Base-by-base conservation (phyloP, 2,113 vertebrate species). In the Perca fluviatilis region DNA sequence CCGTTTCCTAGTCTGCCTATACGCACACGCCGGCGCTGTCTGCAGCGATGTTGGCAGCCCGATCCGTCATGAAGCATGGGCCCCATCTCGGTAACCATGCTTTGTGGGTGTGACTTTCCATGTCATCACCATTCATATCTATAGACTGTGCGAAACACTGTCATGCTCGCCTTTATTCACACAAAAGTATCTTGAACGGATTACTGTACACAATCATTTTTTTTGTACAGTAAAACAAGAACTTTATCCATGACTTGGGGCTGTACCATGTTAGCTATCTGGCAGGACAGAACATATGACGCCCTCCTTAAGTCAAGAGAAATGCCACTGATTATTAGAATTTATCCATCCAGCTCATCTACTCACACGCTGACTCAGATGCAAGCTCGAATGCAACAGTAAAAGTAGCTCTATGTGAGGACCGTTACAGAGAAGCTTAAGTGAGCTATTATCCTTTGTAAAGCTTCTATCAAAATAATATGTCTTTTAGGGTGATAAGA, bases 281-380 rank as follows among this genome's bases (percentile, higher is more conserved):
- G 58, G 4, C 50, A 51, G 66, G n/a, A 5, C 46, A 11, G 5
- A 68, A 25, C 43, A 46, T 43, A 49, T 58, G 54, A 66, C 47
- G 8, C 13, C 8, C 25, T 40, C 25, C 30, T 25, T 21, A 69
- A 60, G 13, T 64, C 49, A 69, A 79, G 49, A 84, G 23, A 74
- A 79, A 69, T 58, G 15, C 23, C 51, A 60, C 64, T 23, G 51
- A 51, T 77, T 25, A 14, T 40, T 27, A 63, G 7, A 62, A 33
- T 61, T 13, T 6, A 57, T 33, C 14, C 10, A 49, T 12, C 21
- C 18, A 36, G n/a, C 25, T 14, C 19, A 60, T 43, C 43, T 27
- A 30, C 25, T 65, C 46, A 61, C 25, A 82, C 25, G 4, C 71
- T 63, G 72, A 82, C 40, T 85, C 47, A 51, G 82, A 43, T 62